Evolutionary conservation across 2,113 vertebrate species (phyloP).

Genomic region (Piprites chloris): DNA sequence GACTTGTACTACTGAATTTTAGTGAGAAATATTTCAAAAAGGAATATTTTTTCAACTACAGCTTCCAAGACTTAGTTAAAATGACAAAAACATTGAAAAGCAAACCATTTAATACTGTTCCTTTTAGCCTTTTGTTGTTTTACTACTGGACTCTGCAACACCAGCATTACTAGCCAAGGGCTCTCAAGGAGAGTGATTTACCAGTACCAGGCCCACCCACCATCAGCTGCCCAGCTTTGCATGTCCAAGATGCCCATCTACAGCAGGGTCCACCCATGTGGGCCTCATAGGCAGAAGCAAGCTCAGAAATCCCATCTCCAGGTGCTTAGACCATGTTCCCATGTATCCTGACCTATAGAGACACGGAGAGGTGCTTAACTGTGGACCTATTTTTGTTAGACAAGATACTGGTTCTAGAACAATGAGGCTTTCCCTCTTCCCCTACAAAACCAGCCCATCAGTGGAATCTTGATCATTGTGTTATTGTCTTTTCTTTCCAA

Average conservation of each 20-base stretch:
- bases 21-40: background rate
- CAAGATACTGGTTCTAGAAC: background rate
- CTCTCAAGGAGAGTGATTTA: background rate
- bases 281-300: background rate
- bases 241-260: background rate
- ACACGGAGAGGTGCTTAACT: background rate
- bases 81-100: background rate
- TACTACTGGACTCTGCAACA: background rate
- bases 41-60: background rate
- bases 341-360: background rate
- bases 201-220: background rate
- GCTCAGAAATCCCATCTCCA: background rate
- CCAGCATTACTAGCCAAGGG: background rate
- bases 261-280: background rate
- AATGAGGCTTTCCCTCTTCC: background rate
- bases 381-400: background rate
- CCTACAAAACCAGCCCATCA: background rate
- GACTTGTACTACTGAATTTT: background rate
- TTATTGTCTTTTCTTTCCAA: background rate
- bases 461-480: background rate
- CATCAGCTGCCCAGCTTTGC: background rate
- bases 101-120: background rate
- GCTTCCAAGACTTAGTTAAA: background rate
- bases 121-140: background rate
- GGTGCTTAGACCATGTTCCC: background rate